Base-by-base conservation (phyloP, 2,888 invertebrate genomes). In the Drosophila falleni region DNA sequence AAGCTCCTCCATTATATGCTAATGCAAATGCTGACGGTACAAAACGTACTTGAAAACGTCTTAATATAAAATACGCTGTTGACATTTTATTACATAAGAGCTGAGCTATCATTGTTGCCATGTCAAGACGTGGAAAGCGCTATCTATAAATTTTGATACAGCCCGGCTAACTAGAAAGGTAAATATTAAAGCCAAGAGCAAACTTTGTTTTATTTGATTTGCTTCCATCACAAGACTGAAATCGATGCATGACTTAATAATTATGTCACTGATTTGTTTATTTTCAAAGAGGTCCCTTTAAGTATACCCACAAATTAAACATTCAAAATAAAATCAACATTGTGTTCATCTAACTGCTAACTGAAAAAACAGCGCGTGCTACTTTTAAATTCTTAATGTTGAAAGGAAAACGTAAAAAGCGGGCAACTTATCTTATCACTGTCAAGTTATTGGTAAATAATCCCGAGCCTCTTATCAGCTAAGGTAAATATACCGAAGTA, bases 381-480 rank as follows among this genome's bases (percentile, higher is more conserved):
- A 63, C 49, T 66, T 63, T 70, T 65, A 19, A 39, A 19, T 71
- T 55, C 59, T 56, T 46, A 9, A 37, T 31, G 10, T 39, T 41
- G 1, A 29, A 29, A 31, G 23, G 46, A 19, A 9, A 35, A 50
- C 16, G 15, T 35, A 50, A 33, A 16, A 33, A 16, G 44, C 44
- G 23, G 10, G 41, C 16, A 51, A 42, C 16, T 55, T 86, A 82
- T 88, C 84, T 84, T 80, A 84, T 84, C 83, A 55, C 5, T 50
- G 47, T 58, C 80, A 56, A 74, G 74, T 72, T 63, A 84, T 88
- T 86, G 87, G 87, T 82, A 88, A 84, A 84, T 88, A 84, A 80
- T 75, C 75, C 77, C 69, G 31, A 35, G 41, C 39, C 63, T 60
- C 68, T 82, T 88, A 82, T 86, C 75, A 69, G 51, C 54, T 41